Evolutionary conservation across 2,888 invertebrate species (phyloP).

Genomic region (Nowickia ferox): DNA sequence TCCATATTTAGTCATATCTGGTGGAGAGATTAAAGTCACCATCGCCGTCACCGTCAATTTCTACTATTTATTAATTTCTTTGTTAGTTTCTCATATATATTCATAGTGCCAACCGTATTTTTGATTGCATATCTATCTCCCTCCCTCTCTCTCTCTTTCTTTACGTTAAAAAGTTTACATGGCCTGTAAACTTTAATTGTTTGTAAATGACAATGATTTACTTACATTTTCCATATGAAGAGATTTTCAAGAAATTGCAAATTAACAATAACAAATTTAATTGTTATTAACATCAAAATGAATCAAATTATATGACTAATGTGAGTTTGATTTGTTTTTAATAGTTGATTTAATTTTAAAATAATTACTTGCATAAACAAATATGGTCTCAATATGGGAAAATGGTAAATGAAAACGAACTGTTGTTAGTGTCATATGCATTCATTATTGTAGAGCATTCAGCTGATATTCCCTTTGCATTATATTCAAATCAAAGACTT

Average conservation of each 20-base stretch:
- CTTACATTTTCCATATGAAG: slow-evolving; percentile 54
- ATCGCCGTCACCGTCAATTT: slow-evolving; percentile 16
- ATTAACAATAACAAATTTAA: slow-evolving; percentile 35
- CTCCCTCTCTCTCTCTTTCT: not conserved
- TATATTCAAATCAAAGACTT: no score
- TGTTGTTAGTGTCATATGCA: slow-evolving; percentile 3
- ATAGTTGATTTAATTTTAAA: slow-evolving; percentile 45
- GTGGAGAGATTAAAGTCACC: slow-evolving; percentile 42
- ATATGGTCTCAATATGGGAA: slow-evolving; percentile 27
- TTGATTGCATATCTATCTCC: slow-evolving; percentile 10
- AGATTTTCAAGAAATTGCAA: slow-evolving; percentile 61
- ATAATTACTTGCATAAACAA: slow-evolving; percentile 11
- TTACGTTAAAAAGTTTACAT: not conserved
- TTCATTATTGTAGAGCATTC: slow-evolving; percentile 15
- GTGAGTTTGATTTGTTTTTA: slow-evolving; percentile 57
- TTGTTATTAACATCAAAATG: slow-evolving; percentile 47
- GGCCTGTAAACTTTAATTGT: slow-evolving; percentile 9
- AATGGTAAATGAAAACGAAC: slow-evolving; percentile 11
- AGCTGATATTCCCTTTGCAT: slow-evolving; percentile 10
- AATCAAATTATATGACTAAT: slow-evolving; percentile 63
- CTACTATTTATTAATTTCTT: slow-evolving; percentile 9
- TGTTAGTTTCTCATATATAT: slow-evolving; percentile 15
- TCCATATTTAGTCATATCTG: slow-evolving; percentile 45
- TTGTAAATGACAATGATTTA: slow-evolving; percentile 53
- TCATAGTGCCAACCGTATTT: slow-evolving; percentile 21